A percentile compares a stretch with the other conserved stretches of the same genome.
Conservation (phyloP, 2,797 vertebrate genomes). For the Diceros bicornis region DNA sequence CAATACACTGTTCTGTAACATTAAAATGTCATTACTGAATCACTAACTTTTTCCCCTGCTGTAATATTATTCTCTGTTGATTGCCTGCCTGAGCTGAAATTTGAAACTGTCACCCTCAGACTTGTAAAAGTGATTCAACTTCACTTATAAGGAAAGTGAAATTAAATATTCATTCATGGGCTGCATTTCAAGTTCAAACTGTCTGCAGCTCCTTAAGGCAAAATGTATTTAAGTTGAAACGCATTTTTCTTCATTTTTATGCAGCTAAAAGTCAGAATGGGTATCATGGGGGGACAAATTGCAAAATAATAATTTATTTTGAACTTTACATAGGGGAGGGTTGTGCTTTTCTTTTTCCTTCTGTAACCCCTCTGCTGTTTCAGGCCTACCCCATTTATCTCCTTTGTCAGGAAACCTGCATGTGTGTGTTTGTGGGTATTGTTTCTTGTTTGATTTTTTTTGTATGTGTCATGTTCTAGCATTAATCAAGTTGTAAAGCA, state of each 20-base stretch:
- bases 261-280: constrained; percentile 84
- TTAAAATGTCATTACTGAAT: constrained; percentile 91
- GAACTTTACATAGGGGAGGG: constrained; percentile 33
- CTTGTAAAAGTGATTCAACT: constrained; percentile 90
- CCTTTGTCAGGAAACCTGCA: constrained; percentile 33
- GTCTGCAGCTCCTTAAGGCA: constrained; percentile 91
- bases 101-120: constrained; percentile 91
- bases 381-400: neutral
- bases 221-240: constrained; percentile 88
- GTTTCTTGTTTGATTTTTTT: constrained; percentile 18
- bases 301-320: constrained; percentile 81
- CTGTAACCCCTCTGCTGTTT: neutral
- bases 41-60: constrained; percentile 86
- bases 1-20: constrained; percentile 87
- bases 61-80: constrained; percentile 90
- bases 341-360: constrained; percentile 39
- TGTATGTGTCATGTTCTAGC: neutral
- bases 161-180: constrained; percentile 92
- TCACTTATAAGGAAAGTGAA: constrained; percentile 90
- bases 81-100: constrained; percentile 90
- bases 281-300: constrained; percentile 80
- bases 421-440: constrained; percentile 7
- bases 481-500: constrained; percentile 56
- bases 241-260: constrained; percentile 86
- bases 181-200: constrained; percentile 91